These are phyloP conservation scores for Phalacrocorax aristotelis DNA, from an alignment of 2,113 vertebrate genomes.

Conservation along the genomic window DNA sequence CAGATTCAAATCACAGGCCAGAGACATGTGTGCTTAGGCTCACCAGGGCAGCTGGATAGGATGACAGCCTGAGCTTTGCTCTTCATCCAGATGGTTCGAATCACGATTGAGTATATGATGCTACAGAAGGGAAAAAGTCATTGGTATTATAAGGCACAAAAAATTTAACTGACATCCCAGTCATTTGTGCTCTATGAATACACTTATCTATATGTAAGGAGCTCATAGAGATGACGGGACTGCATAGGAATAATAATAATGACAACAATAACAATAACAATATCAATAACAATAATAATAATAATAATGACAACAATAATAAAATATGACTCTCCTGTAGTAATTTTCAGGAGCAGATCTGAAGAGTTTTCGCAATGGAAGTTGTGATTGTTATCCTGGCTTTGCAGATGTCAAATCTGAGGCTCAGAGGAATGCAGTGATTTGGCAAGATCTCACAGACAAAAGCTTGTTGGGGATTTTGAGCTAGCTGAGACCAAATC, in stretches of 20 bases:
- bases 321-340: neutral
- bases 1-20: neutral
- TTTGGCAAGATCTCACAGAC: neutral
- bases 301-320: neutral
- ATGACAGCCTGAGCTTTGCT: conserved; percentile 71
- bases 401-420: neutral
- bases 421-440: neutral
- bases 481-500: neutral
- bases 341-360: neutral
- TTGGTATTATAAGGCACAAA: neutral
- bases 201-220: neutral
- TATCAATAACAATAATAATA: neutral
- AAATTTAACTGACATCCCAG: neutral
- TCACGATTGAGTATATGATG: conserved; percentile 75
- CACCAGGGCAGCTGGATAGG: conserved; percentile 74
- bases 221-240: neutral
- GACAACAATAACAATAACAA: neutral
- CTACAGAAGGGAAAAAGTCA: conserved; percentile 26
- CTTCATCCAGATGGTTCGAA: conserved; percentile 80
- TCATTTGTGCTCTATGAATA: neutral
- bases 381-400: neutral
- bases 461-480: neutral
- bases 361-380: neutral
- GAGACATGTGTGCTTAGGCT: neutral
- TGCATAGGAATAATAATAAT: neutral